Percentiles rank a stretch among this genome's conserved stretches.
These are phyloP conservation scores for Eudemis profundana DNA, from an alignment of 2,888 invertebrate genomes.

Conservation along the genomic window DNA sequence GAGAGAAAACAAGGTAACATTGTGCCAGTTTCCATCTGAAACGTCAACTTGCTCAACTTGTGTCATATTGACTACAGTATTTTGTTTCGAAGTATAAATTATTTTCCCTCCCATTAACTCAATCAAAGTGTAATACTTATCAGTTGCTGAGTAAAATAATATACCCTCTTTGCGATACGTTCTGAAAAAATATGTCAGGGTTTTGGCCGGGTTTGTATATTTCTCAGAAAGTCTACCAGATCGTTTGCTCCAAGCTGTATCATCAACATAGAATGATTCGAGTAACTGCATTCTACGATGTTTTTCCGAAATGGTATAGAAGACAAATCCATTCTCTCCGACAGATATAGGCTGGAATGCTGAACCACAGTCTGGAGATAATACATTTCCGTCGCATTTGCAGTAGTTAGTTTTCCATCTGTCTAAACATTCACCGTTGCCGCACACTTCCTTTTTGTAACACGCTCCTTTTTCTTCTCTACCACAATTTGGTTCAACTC, in stretches of 20 bases:
- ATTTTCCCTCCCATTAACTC: conserved; percentile 91
- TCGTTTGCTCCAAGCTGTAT: conserved; percentile 87
- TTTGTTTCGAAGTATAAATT: conserved; percentile 92
- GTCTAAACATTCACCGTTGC: conserved; percentile 91
- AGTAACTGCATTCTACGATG: conserved; percentile 94
- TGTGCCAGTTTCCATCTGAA: conserved; percentile 95
- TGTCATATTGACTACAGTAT: conserved; percentile 93
- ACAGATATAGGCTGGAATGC: conserved; percentile 93
- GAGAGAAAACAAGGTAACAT: conserved; percentile 90
- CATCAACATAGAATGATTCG: conserved; percentile 91
- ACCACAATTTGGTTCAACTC: conserved; percentile 91
- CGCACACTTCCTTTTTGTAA: conserved; percentile 81
- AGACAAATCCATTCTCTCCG: conserved; percentile 90
- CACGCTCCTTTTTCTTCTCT: conserved; percentile 89
- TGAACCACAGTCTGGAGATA: conserved; percentile 92
- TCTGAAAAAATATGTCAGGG: conserved; percentile 91
- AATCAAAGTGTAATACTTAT: conserved; percentile 93
- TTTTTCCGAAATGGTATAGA: conserved; percentile 92
- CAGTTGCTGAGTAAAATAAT: conserved; percentile 94
- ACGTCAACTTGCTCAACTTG: conserved; percentile 86
- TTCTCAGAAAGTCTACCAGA: conserved; percentile 62
- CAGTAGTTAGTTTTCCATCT: conserved; percentile 92
- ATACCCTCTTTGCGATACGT: conserved; percentile 92
- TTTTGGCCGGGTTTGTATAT: conserved; percentile 86
- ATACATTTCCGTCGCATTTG: conserved; percentile 88